Evolutionary conservation across 2,797 vertebrate genomes (phyloP), one percentile per base, ranked within the genome.

Genomic region (Falco concolor): DNA sequence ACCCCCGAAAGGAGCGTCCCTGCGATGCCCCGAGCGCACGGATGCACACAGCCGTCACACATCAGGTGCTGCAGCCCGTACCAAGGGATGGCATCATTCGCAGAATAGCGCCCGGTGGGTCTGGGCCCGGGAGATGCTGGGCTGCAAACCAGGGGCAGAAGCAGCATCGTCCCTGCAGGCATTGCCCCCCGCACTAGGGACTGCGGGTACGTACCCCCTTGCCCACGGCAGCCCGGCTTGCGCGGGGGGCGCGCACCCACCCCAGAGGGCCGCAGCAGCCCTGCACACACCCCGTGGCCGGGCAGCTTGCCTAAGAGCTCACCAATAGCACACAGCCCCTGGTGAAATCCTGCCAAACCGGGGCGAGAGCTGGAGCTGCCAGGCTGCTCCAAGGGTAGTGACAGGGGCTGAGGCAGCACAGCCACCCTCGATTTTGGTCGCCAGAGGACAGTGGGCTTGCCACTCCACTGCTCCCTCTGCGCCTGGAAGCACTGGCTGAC

Each of bases 21-120:
- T 23, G 57, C 4, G 0, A 13, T 4, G 9, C 50, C 47, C 45
- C 3, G 3, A n/a, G 25, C 1, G 9, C 45, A 19, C 4, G 2
- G 13, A 1, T 1, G 2, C 5, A 4, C 57, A 28, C 7, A 15
- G 23, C 3, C 25, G 22, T 36, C 32, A 12, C 9, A 17, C 0
- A 1, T 25, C 8, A 5, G 0, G 1, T 3, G 59, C 57, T 65
- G 45, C 32, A 24, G 70, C n/a, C 77, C 13, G 6, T 23, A 2
- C 44, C 8, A 54, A 49, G 49, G 77, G 17, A 24, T 67, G 63
- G 4, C 38, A 49, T 10, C 24, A 6, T 28, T 23, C 22, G 61
- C 36, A 49, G 19, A 69, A 42, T 11, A 56, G 63, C 80, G 50
- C 27, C 40, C 30, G 20, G 15, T 19, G 17, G 12, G 45, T 19